phyloP scores from a whole-genome alignment of 2,113 vertebrate species.

The Fukomys damarensis region DNA sequence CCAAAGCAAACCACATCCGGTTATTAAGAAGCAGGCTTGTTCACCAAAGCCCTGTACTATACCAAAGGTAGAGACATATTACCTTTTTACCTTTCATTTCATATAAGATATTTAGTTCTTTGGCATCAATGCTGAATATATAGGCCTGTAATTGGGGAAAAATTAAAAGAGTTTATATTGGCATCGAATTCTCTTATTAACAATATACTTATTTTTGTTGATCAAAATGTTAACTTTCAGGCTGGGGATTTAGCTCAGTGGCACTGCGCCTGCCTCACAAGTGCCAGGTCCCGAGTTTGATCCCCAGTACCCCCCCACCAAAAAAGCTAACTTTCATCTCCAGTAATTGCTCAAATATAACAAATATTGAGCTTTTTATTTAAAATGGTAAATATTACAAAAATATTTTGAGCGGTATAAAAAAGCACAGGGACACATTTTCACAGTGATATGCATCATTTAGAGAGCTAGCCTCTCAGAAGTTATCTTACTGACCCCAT shows the following conservation, averaged over 20 bases:
- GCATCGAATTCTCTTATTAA: not conserved
- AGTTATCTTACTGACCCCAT: not conserved
- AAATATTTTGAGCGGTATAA: not conserved
- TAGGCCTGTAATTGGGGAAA: conserved; percentile 88
- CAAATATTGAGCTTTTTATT: not conserved
- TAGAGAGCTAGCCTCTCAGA: not conserved
- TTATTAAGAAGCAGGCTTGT: not conserved
- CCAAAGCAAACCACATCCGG: conserved; percentile 60
- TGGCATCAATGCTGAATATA: conserved; percentile 87
- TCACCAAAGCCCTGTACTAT: not conserved
- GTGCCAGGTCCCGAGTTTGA: too few species aligned
- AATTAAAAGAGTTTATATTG: not conserved
- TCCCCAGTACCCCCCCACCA: too few species aligned
- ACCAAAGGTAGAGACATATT: conserved; percentile 60
- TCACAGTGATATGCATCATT: not conserved
- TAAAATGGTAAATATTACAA: not conserved
- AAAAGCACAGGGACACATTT: not conserved
- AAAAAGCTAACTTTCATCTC: not conserved
- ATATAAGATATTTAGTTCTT: conserved; percentile 86
- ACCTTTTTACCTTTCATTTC: conserved; percentile 92
- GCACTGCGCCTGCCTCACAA: too few species aligned
- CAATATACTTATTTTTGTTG: not conserved
- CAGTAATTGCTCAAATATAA: not conserved
- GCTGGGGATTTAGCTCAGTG: too few species aligned
- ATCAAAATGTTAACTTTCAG: not conserved